Conservation (phyloP, 2,113 vertebrate species). For the Notarius lentiginosus region DNA sequence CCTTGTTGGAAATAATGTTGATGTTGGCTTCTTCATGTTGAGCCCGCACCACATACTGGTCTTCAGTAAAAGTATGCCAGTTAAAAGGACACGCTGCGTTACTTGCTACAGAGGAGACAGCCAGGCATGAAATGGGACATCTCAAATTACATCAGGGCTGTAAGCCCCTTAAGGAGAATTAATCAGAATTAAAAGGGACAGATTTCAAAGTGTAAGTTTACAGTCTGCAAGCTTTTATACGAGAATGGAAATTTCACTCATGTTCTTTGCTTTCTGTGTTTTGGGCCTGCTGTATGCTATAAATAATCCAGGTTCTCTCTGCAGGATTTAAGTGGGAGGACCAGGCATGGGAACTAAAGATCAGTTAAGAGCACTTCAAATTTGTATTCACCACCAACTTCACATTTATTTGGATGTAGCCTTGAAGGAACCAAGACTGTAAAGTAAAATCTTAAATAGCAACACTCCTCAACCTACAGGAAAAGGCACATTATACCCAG, state of each 20-base stretch:
- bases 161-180: neutral
- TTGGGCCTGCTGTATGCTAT: neutral
- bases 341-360: conserved; percentile 79
- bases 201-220: neutral
- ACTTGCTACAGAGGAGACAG: conserved; percentile 75
- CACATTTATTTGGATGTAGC: conserved; percentile 19
- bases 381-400: conserved; percentile 31
- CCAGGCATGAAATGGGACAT: conserved; percentile 38
- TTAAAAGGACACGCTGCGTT: conserved; percentile 80
- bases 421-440: neutral
- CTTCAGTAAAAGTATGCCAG: conserved; percentile 82
- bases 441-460: neutral
- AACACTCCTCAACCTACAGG: neutral
- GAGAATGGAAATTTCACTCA: neutral
- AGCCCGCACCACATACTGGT: conserved; percentile 81
- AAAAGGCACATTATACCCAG: neutral
- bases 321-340: conserved; percentile 76
- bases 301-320: conserved; percentile 70
- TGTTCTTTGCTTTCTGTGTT: neutral
- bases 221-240: neutral
- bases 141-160: neutral
- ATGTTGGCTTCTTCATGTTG: conserved; percentile 78
- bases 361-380: conserved; percentile 68
- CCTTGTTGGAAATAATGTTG: conserved; percentile 79
- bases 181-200: neutral